phyloP scores from a whole-genome alignment of 2,113 vertebrate genomes.

The Aythya baeri region DNA sequence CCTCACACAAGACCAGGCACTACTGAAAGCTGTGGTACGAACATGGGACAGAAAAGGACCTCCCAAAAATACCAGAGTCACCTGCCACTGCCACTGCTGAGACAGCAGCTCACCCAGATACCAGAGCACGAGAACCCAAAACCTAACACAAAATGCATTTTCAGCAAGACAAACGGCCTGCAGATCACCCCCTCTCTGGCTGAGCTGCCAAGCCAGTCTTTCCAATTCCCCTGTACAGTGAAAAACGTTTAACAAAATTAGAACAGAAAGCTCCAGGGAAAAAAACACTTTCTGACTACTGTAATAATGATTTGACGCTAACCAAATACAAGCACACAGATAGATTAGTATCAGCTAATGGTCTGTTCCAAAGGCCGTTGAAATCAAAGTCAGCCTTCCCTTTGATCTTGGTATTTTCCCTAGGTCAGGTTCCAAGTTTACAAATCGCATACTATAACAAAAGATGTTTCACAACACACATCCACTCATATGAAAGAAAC shows the following conservation, averaged over 20 bases:
- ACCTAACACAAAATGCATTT: not conserved
- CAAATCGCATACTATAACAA: not conserved
- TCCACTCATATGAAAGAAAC: slow-evolving; percentile 3
- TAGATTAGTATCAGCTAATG: slow-evolving; percentile 35
- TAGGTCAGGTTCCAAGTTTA: slow-evolving; percentile 44
- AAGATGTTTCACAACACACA: slow-evolving; percentile 30
- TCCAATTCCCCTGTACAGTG: not conserved
- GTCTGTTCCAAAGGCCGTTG: slow-evolving; percentile 3
- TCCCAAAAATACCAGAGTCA: not conserved
- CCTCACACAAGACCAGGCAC: not conserved
- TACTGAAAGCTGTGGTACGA: not conserved
- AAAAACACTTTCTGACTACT: not conserved
- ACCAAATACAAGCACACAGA: not conserved
- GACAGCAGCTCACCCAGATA: not conserved
- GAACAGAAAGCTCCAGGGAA: not conserved
- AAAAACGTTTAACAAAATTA: not conserved
- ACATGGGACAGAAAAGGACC: not conserved
- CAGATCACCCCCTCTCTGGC: not conserved
- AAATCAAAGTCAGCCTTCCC: slow-evolving; percentile 38
- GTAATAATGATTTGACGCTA: slow-evolving; percentile 28
- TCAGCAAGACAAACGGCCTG: not conserved
- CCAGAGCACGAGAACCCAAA: not conserved
- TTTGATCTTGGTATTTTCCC: slow-evolving; percentile 29
- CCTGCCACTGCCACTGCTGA: not conserved
- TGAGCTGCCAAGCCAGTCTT: not conserved